Evolutionary conservation across 1,140 invertebrate species (phyloP).

Genomic region (Halotydeus destructor): DNA sequence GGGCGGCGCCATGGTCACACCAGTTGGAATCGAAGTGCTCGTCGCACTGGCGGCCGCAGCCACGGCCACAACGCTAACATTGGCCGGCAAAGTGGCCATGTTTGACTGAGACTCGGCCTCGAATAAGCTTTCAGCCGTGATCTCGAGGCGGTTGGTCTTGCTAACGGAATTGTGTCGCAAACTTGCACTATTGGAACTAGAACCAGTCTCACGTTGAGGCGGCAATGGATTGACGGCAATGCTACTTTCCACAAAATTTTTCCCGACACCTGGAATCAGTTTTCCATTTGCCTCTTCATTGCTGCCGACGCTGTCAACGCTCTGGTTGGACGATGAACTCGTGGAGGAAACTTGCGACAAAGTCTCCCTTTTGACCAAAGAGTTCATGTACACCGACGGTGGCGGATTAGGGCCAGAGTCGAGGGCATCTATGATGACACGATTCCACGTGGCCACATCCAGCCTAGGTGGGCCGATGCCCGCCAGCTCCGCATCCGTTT

Average conservation of each 20-base stretch:
- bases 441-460: conserved; percentile 10
- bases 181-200: no score
- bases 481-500: neutral
- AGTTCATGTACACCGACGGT: neutral
- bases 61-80: conserved; percentile 5
- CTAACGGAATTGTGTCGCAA: no score
- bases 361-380: neutral
- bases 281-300: neutral
- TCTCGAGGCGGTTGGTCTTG: no score
- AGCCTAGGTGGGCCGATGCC: conserved; percentile 9
- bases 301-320: no score
- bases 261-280: neutral
- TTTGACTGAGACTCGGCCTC: neutral
- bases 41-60: neutral
- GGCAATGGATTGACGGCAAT: no score
- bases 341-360: no score
- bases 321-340: no score
- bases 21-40: neutral
- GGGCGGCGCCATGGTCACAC: neutral
- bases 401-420: neutral
- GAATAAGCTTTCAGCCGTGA: neutral
- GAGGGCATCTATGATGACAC: conserved; percentile 12
- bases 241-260: neutral
- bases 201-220: no score
- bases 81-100: neutral